Conservation (phyloP, 1,140 invertebrate species). For the Camponotus pennsylvanicus region DNA sequence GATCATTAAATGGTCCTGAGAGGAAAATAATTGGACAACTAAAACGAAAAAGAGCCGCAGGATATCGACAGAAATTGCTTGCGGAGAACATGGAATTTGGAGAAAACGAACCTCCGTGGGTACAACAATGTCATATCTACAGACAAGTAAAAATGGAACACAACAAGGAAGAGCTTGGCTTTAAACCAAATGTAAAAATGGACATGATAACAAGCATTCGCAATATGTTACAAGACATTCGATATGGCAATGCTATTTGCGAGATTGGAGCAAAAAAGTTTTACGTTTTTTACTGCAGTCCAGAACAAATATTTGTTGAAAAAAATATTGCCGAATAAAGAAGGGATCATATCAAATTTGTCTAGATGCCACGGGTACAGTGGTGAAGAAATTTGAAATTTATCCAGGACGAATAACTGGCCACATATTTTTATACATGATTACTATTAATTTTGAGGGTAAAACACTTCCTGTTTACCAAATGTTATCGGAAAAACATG, state of each 20-base stretch:
- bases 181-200: not conserved
- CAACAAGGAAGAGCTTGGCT: conserved; percentile 3
- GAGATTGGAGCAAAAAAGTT: not conserved
- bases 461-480: conserved; percentile 16
- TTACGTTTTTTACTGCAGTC: not conserved
- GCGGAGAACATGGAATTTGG: too few species aligned
- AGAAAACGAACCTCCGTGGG: not conserved
- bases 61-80: conserved; percentile 5
- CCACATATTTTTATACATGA: conserved; percentile 7
- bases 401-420: not conserved
- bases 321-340: not conserved
- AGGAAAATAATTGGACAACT: conserved; percentile 1
- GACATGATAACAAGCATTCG: not conserved
- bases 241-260: not conserved
- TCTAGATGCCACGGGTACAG: not conserved
- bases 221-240: too few species aligned
- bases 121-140: conserved; percentile 10
- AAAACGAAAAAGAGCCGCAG: not conserved
- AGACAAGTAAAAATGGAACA: not conserved
- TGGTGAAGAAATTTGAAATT: conserved; percentile 10
- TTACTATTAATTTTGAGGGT: not conserved
- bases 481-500: conserved; percentile 13
- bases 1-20: not conserved
- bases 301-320: not conserved
- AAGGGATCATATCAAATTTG: not conserved